phyloP scores from a whole-genome alignment of 2,888 invertebrate genomes.

The Pemphredon lugubris region DNA sequence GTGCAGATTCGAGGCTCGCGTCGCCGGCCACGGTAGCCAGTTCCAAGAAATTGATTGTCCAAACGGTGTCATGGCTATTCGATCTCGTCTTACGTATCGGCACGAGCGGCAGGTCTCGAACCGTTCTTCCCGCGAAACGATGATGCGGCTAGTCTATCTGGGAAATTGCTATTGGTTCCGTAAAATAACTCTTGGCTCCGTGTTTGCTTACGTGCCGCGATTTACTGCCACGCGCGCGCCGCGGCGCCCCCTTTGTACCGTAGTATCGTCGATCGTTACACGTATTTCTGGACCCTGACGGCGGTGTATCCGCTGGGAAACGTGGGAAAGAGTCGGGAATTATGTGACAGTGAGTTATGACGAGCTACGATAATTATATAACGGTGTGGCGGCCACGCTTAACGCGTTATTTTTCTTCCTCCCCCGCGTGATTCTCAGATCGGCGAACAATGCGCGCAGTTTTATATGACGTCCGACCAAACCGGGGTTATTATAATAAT shows the following conservation, averaged over 20 bases:
- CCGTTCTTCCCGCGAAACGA: not conserved
- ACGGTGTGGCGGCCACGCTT: too few species aligned
- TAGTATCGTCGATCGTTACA: slow-evolving; percentile 14
- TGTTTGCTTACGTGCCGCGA: slow-evolving; percentile 6
- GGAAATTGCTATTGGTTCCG: slow-evolving; percentile 8
- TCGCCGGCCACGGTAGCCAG: not conserved
- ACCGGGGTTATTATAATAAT: too few species aligned
- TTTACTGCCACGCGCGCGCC: slow-evolving; percentile 2
- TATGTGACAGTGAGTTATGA: too few species aligned
- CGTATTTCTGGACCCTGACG: slow-evolving; percentile 1
- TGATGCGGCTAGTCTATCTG: not conserved
- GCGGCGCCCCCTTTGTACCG: not conserved
- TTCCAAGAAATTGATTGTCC: not conserved
- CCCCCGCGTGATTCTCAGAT: too few species aligned
- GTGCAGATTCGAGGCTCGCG: too few species aligned
- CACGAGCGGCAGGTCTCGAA: not conserved
- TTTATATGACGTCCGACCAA: too few species aligned
- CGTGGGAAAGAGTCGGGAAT: too few species aligned
- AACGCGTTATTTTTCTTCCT: too few species aligned
- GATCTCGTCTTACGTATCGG: not conserved
- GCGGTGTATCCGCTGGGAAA: too few species aligned
- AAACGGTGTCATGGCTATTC: not conserved
- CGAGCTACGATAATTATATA: too few species aligned
- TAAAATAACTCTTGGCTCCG: not conserved
- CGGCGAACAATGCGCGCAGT: too few species aligned